phyloP scores from a whole-genome alignment of 2,113 vertebrate species.

The Ageneiosus marmoratus region DNA sequence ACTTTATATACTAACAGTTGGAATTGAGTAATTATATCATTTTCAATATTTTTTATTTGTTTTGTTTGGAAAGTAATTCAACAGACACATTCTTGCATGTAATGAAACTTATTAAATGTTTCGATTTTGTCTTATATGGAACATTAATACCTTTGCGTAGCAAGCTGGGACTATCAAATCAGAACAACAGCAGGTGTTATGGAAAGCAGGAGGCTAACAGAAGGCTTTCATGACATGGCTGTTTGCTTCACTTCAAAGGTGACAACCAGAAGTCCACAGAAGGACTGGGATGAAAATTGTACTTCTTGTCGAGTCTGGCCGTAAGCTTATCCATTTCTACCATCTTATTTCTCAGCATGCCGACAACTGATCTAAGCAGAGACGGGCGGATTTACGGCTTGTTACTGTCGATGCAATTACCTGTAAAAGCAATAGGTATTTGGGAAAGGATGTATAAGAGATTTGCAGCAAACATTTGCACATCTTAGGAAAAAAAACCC shows the following conservation, averaged over 20 bases:
- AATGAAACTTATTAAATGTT: background rate
- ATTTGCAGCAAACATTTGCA: constrained; percentile 24
- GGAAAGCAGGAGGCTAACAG: background rate
- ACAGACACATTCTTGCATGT: background rate
- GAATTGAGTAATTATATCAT: background rate
- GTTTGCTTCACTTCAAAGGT: constrained; percentile 14
- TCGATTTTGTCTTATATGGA: background rate
- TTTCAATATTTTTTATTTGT: background rate
- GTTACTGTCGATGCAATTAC: constrained; percentile 24
- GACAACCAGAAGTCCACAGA: background rate
- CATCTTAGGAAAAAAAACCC: background rate
- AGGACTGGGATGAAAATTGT: constrained; percentile 8
- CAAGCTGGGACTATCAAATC: background rate
- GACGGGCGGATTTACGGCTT: constrained; percentile 16
- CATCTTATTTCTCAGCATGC: constrained; percentile 23
- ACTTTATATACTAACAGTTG: background rate
- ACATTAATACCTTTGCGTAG: background rate
- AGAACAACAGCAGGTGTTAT: background rate
- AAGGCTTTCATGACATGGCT: background rate
- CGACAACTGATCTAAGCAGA: constrained; percentile 26
- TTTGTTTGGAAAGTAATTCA: background rate
- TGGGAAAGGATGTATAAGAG: constrained; percentile 9
- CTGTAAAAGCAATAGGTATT: constrained; percentile 21
- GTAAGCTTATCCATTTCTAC: constrained; percentile 12
- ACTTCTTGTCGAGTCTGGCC: background rate